These are phyloP conservation scores for Babyrousa celebensis DNA, from an alignment of 2,797 vertebrate species.

Conservation along the genomic window DNA sequence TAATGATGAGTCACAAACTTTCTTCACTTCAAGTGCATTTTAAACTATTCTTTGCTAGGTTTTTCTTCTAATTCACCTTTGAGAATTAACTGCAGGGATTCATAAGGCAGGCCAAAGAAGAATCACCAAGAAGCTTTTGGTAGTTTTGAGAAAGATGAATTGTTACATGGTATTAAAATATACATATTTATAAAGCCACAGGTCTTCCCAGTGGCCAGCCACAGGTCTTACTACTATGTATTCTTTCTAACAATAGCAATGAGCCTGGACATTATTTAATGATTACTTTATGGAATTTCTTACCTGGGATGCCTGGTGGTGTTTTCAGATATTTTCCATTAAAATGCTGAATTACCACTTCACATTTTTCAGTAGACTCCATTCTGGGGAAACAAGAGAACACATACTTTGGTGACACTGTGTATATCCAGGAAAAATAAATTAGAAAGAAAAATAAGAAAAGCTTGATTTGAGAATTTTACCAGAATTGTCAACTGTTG, in stretches of 20 bases:
- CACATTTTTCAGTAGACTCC: slow-evolving; percentile 99
- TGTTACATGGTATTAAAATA: not conserved
- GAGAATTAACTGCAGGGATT: not conserved
- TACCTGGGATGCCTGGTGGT: slow-evolving; percentile 98
- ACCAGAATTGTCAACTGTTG: not conserved
- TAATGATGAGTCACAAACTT: not conserved
- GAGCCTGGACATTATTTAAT: not conserved
- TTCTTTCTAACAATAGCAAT: not conserved
- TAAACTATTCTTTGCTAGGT: not conserved
- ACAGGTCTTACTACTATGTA: not conserved
- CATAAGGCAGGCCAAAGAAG: not conserved
- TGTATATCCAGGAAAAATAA: not conserved
- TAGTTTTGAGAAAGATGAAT: not conserved
- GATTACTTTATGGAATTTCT: slow-evolving; percentile 83
- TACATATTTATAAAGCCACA: not conserved
- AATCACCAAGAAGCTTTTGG: not conserved
- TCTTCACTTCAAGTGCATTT: not conserved
- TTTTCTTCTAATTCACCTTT: not conserved
- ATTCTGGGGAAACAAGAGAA: slow-evolving; percentile 92
- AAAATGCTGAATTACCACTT: slow-evolving; percentile 99
- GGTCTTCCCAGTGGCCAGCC: not conserved
- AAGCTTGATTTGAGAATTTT: not conserved
- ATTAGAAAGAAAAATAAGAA: not conserved
- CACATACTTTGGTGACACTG: not conserved
- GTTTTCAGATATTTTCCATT: slow-evolving; percentile 99